Evolutionary conservation across 64 coral and sea anemone genomes (phyloP).

Genomic region (Hydrozoanthus tunicans): DNA sequence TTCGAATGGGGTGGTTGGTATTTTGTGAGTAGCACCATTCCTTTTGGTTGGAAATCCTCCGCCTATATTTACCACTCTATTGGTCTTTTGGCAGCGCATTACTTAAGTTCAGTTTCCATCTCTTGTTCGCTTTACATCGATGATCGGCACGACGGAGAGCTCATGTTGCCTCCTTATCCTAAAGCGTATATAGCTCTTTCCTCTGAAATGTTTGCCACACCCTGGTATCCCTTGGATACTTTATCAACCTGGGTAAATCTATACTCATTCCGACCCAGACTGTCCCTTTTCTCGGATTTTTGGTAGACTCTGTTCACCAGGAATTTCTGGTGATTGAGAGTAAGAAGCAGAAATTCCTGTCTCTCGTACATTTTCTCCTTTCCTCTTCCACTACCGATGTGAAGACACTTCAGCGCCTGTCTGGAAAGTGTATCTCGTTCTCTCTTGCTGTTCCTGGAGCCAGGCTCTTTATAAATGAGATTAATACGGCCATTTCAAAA

Average conservation of each 20-base stretch:
- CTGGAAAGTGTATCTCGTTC: conserved; percentile 65
- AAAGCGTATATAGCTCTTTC: neutral
- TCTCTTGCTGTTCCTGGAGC: conserved; percentile 65
- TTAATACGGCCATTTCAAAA: conserved; percentile 53
- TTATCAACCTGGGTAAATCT: conserved; percentile 43
- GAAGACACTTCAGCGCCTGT: conserved; percentile 10
- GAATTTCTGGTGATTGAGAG: neutral
- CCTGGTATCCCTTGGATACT: conserved; percentile 26
- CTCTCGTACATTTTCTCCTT: neutral
- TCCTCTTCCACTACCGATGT: neutral
- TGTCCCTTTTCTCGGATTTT: conserved; percentile 48
- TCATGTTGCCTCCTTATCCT: neutral
- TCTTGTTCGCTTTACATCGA: conserved; percentile 59
- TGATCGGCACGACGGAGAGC: conserved; percentile 46
- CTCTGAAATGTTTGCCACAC: neutral
- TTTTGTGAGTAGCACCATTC: conserved; percentile 39
- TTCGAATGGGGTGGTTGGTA: conserved; percentile 48
- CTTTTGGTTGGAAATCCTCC: conserved; percentile 30
- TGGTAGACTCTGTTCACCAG: conserved; percentile 8
- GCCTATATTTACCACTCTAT: conserved; percentile 51
- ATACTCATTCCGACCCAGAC: neutral
- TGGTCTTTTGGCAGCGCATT: conserved; percentile 4
- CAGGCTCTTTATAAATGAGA: conserved; percentile 60
- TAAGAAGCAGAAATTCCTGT: conserved; percentile 53
- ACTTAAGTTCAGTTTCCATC: conserved; percentile 42